Evolutionary conservation across 2,113 vertebrate species (phyloP).

Genomic region (Scortum barcoo): DNA sequence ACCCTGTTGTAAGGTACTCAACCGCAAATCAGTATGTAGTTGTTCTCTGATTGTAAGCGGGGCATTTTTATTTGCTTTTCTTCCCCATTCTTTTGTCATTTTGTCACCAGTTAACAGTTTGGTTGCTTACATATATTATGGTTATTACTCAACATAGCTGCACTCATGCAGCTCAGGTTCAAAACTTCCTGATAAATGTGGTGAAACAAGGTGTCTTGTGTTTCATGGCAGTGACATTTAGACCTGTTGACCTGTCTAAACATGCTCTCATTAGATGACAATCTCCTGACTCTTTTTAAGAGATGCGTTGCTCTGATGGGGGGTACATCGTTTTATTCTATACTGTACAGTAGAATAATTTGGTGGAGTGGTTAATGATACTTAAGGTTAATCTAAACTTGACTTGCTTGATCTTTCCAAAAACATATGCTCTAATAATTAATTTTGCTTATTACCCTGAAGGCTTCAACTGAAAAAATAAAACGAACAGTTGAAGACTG

Average conservation of each 20-base stretch:
- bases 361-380: not conserved
- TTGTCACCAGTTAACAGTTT: not conserved
- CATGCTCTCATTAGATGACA: not conserved
- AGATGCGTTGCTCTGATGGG: not conserved
- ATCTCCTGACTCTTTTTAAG: not conserved
- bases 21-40: not conserved
- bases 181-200: conserved; percentile 11
- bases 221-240: conserved; percentile 18
- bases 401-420: not conserved
- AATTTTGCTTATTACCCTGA: not conserved
- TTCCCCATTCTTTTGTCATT: conserved; percentile 3
- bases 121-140: not conserved
- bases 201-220: conserved; percentile 1
- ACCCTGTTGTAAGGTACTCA: not conserved
- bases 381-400: not conserved
- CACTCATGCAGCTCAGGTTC: not conserved
- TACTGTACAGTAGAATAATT: not conserved
- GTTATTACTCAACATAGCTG: conserved; percentile 29
- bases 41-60: not conserved
- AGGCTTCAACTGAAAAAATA: not conserved
- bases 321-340: not conserved
- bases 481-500: not conserved
- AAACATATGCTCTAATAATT: not conserved
- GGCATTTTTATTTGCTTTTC: conserved; percentile 16
- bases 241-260: not conserved